phyloP scores from a whole-genome alignment of 2,113 vertebrate genomes.

The Arvicanthis niloticus region DNA sequence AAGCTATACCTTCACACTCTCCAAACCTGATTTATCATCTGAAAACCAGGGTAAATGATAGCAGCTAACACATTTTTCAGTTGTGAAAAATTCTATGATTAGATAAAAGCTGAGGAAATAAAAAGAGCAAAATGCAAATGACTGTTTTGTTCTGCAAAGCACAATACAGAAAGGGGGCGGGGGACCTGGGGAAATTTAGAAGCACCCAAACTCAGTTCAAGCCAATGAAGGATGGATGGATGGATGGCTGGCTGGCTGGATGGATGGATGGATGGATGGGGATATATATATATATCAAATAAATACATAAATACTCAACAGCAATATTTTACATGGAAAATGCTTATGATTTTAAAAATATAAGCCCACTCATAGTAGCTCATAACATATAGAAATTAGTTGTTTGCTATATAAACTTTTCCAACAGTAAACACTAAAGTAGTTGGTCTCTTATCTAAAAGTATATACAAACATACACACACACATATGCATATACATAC shows the following conservation, averaged over 20 bases:
- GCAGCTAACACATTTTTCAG: neutral
- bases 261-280: no score
- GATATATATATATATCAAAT: neutral
- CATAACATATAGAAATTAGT: neutral
- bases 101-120: neutral
- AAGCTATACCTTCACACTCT: neutral
- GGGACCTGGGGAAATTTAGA: neutral
- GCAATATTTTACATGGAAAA: neutral
- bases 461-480: no score
- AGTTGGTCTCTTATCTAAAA: neutral
- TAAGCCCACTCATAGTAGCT: slow-evolving; percentile 11
- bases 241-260: no score
- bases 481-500: no score
- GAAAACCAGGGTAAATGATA: neutral
- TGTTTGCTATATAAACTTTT: slow-evolving; percentile 19
- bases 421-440: slow-evolving; percentile 40
- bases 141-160: slow-evolving; percentile 31
- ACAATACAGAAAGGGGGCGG: neutral
- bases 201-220: neutral
- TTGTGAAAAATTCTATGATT: slow-evolving; percentile 44
- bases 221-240: neutral
- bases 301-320: neutral
- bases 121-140: slow-evolving; percentile 1
- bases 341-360: neutral
- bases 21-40: neutral